These are phyloP conservation scores for Carettochelys insculpta DNA, from an alignment of 2,113 vertebrate genomes.

Conservation along the genomic window DNA sequence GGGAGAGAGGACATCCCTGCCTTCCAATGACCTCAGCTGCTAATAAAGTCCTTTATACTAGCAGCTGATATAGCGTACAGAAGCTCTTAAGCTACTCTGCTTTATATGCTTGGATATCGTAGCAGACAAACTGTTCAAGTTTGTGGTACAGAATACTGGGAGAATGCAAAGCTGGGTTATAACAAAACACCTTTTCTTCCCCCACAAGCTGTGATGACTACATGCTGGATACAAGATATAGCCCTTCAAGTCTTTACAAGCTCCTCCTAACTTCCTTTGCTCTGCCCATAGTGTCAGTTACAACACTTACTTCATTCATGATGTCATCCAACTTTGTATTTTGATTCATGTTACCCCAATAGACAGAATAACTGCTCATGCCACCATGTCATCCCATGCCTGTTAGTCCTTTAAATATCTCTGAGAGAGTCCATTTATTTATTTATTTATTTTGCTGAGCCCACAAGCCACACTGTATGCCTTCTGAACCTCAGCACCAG, in stretches of 20 bases:
- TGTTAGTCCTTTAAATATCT: background rate
- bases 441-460: rapidly evolving
- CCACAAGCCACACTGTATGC: rapidly evolving
- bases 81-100: background rate
- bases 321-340: background rate
- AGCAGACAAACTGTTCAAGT: rapidly evolving
- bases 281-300: background rate
- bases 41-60: background rate
- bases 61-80: background rate
- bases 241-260: background rate
- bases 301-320: background rate
- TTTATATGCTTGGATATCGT: background rate
- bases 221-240: background rate
- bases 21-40: background rate
- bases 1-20: background rate
- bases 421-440: background rate
- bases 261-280: background rate
- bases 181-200: background rate
- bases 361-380: background rate
- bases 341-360: background rate
- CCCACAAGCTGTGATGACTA: background rate
- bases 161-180: background rate
- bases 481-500: background rate
- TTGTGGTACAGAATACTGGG: background rate
- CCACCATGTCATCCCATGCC: background rate